Base-by-base conservation (phyloP, 2,113 vertebrate genomes). In the Thamnophis sirtalis region DNA sequence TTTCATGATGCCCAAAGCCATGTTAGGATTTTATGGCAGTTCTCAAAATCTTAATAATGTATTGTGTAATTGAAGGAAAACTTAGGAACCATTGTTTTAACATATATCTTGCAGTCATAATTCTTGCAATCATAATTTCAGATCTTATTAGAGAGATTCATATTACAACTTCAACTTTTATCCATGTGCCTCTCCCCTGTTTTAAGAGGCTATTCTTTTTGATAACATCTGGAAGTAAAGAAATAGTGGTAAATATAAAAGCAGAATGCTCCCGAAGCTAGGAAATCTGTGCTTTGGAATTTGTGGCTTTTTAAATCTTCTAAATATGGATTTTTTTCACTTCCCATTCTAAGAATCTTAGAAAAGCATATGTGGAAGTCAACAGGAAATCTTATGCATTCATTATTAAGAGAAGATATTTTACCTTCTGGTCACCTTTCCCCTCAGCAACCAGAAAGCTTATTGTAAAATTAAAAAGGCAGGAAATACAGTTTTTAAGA, bases 261-360 rank as follows among this genome's bases (percentile, higher is more conserved):
- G 51, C 26, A 86, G 54, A 49, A 60, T 3, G 26, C 43, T n/a
- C 4, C 6, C 60, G 43, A 60, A 28, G 26, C 33, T 80, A 73
- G 17, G 15, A 84, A 84, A 54, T 49, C 51, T 80, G 33, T 28
- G 58, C 50, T 73, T 15, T 55, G 91, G 91, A 93, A 90, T 90
- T 90, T 55, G 51, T 15, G 58, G 26, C 33, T 54, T 55, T 56
- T 89, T 24, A 13, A 63, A 90, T 50, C 9, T 50, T 49, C 51
- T 86, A 93, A 90, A 48, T 17, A n/a, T 60, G 86, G n/a, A 58
- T 88, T 91, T 90, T 90, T 33, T 86, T 73, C 48, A 73, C n/a
- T 33, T 87, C 56, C 51, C 56, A 13, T 87, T 80, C 38, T n/a
- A 87, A 28, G 10, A 43, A 51, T 43, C 68, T 58, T 54, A n/a